Conservation (phyloP, 2,797 vertebrate species). For the Aulostomus chinensis region DNA sequence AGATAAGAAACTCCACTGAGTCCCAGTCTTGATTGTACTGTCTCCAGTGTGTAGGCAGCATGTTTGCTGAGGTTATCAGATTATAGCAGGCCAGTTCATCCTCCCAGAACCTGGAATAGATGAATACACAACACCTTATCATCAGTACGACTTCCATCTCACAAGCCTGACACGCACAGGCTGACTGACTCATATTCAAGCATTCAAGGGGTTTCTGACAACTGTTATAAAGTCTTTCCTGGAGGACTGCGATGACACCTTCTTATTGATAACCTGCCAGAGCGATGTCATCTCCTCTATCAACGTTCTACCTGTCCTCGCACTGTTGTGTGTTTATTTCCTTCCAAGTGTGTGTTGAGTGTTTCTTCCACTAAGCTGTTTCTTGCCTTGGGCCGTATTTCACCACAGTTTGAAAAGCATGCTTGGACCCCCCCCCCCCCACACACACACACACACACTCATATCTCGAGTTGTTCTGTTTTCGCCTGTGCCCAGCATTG, state of each 20-base stretch:
- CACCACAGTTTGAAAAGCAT: slow-evolving; percentile 54
- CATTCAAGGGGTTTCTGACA: too few species aligned
- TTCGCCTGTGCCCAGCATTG: slow-evolving; percentile 67
- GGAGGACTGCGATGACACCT: too few species aligned
- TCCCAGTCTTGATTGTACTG: too few species aligned
- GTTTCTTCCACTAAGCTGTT: slow-evolving; percentile 55
- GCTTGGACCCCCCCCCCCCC: slow-evolving; percentile 61
- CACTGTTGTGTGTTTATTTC: slow-evolving; percentile 39
- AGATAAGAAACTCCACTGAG: too few species aligned
- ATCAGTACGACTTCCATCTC: not conserved
- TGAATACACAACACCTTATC: too few species aligned
- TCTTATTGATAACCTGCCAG: slow-evolving; percentile 25
- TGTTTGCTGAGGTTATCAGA: too few species aligned
- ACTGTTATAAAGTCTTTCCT: too few species aligned
- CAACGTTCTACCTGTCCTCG: slow-evolving; percentile 42
- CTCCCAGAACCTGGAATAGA: too few species aligned
- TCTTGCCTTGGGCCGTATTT: slow-evolving; percentile 58
- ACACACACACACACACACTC: slow-evolving; percentile 47
- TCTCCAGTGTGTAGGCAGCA: too few species aligned
- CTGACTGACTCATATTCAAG: too few species aligned
- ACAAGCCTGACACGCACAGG: too few species aligned
- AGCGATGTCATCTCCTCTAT: slow-evolving; percentile 31
- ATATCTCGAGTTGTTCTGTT: slow-evolving; percentile 56
- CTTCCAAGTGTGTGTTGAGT: slow-evolving; percentile 46
- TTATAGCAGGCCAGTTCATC: too few species aligned